phyloP scores from a whole-genome alignment of 2,888 invertebrate species.

The Drosophila algonquin region DNA sequence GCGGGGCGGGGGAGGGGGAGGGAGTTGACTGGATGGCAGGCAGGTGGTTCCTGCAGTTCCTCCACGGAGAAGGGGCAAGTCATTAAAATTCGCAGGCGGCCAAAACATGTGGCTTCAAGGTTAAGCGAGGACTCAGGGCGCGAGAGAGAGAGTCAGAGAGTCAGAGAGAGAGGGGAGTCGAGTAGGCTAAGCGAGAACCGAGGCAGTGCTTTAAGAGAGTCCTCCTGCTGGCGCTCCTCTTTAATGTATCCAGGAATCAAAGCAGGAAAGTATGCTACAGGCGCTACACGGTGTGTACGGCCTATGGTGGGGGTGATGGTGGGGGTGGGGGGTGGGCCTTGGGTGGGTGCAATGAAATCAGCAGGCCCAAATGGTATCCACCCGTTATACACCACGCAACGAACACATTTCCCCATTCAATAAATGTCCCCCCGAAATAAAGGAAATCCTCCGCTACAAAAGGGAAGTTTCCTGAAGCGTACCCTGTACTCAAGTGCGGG shows the following conservation, averaged over 20 bases:
- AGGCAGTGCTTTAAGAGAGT: slow-evolving; percentile 1
- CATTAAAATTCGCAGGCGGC: slow-evolving; percentile 71
- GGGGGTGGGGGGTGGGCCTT: not conserved
- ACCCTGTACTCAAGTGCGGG: not conserved
- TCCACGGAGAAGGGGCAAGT: slow-evolving; percentile 41
- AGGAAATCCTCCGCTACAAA: not conserved
- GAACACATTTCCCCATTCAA: not conserved
- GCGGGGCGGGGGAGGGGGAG: not conserved
- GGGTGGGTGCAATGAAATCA: slow-evolving; percentile 1
- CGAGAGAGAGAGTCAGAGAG: not conserved
- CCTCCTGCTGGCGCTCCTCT: slow-evolving; percentile 30
- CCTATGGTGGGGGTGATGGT: slow-evolving; percentile 11
- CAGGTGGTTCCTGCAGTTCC: slow-evolving; percentile 34
- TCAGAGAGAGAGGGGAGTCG: not conserved
- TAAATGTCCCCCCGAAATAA: not conserved
- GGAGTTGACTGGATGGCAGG: not conserved
- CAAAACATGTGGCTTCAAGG: slow-evolving; percentile 65
- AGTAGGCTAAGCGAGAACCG: not conserved
- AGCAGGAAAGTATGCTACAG: slow-evolving; percentile 70
- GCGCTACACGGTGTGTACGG: not conserved
- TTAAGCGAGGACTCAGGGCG: slow-evolving; percentile 38
- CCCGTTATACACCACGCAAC: not conserved
- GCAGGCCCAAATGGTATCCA: slow-evolving; percentile 2
- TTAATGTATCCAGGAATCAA: slow-evolving; percentile 69
- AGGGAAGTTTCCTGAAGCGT: not conserved